These are phyloP conservation scores for Hymenochirus boettgeri DNA, from an alignment of 2,113 vertebrate species.

Conservation along the genomic window DNA sequence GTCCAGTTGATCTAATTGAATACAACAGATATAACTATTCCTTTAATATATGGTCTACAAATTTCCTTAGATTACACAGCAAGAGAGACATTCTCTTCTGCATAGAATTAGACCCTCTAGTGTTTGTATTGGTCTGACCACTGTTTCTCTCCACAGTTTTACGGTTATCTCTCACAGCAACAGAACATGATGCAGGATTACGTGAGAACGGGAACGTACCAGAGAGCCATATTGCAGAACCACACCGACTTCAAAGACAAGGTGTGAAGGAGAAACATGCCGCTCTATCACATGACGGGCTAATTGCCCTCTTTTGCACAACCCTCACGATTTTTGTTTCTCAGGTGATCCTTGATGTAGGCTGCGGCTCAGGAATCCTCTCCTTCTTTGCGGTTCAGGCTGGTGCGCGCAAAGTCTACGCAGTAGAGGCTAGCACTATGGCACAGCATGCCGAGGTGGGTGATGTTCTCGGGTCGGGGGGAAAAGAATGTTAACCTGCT, in stretches of 20 bases:
- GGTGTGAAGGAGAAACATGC: conserved; percentile 55
- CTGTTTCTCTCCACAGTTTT: conserved; percentile 69
- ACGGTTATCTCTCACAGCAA: conserved; percentile 97
- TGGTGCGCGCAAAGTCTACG: conserved; percentile 90
- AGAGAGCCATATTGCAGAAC: conserved; percentile 92
- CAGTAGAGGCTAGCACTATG: conserved; percentile 95
- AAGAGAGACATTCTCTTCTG: too few species aligned
- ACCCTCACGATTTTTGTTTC: background rate
- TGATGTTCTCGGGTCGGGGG: background rate
- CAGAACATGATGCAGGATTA: conserved; percentile 99
- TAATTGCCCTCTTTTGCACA: too few species aligned
- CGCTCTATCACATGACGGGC: background rate
- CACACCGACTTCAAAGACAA: conserved; percentile 96
- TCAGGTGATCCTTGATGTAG: conserved; percentile 90
- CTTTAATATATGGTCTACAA: too few species aligned
- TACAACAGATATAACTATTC: too few species aligned
- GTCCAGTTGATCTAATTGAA: too few species aligned
- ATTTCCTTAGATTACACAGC: too few species aligned
- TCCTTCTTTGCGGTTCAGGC: conserved; percentile 94
- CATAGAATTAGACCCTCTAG: too few species aligned
- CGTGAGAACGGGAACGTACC: conserved; percentile 92
- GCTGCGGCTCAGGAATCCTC: conserved; percentile 91
- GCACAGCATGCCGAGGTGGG: conserved; percentile 90
- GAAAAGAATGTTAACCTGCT: background rate
- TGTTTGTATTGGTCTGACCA: background rate